phyloP scores from a whole-genome alignment of 2,797 vertebrate genomes.

The Hemitrygon akajei region DNA sequence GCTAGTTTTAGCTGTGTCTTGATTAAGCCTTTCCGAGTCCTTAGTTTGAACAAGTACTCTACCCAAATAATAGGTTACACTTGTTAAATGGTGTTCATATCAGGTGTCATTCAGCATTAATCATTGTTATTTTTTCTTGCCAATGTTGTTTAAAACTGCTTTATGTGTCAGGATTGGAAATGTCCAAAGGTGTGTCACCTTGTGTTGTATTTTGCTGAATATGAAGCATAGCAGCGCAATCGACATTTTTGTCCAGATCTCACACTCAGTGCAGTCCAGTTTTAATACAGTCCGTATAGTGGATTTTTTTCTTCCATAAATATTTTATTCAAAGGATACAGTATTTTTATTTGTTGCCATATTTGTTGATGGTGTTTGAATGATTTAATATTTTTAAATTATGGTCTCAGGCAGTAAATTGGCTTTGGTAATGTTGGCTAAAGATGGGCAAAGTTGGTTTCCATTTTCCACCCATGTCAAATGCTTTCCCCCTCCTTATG shows the following conservation, averaged over 20 bases:
- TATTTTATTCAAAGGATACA: not conserved
- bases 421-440: not conserved
- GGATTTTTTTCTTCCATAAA: not conserved
- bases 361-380: not conserved
- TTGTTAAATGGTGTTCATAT: not conserved
- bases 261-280: not conserved
- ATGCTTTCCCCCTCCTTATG: too few relatives aligned
- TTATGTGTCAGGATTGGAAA: slow-evolving; percentile 9
- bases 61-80: slow-evolving; percentile 20
- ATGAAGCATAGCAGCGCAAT: not conserved
- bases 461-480: not conserved
- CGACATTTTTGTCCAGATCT: not conserved
- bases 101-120: slow-evolving; percentile 3
- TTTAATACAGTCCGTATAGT: not conserved
- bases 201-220: not conserved
- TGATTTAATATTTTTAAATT: not conserved
- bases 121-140: not conserved
- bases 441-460: not conserved
- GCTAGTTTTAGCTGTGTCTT: not conserved
- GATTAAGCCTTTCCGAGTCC: not conserved
- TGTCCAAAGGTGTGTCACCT: not conserved
- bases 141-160: not conserved
- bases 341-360: not conserved
- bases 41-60: not conserved
- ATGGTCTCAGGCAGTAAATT: not conserved